Evolutionary conservation across 1,140 invertebrate genomes (phyloP).

Genomic region (Hormaphis cornu): DNA sequence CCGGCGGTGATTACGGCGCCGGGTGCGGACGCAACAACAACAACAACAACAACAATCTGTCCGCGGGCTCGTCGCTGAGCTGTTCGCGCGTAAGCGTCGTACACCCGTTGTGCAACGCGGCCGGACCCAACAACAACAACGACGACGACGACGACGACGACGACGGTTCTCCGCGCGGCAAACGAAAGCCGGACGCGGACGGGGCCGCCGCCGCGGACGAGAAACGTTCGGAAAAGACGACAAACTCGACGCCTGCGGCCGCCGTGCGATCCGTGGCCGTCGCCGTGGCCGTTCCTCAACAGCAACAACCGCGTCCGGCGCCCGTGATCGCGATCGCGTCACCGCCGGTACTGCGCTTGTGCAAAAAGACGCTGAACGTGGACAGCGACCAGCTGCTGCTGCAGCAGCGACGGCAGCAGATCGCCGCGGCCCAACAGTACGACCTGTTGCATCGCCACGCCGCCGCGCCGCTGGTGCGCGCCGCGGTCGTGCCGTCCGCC

Average conservation of each 20-base stretch:
- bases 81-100: constrained; percentile 16
- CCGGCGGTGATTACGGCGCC: neutral
- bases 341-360: neutral
- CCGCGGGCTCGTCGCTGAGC: neutral
- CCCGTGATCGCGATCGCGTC: neutral
- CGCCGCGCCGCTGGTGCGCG: no score
- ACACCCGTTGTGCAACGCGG: constrained; percentile 2
- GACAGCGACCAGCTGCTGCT: neutral
- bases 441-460: no score
- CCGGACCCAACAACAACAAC: neutral
- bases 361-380: constrained; percentile 4
- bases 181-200: neutral
- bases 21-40: neutral
- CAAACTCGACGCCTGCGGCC: neutral
- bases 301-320: neutral
- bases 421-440: no score
- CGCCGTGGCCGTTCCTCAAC: neutral
- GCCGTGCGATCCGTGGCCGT: neutral
- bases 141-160: neutral
- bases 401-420: neutral
- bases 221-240: neutral
- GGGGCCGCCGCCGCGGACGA: neutral
- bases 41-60: no score
- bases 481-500: no score
- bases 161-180: neutral